phyloP scores from a whole-genome alignment of 2,888 invertebrate genomes.

The Drosophila vallismaia region DNA sequence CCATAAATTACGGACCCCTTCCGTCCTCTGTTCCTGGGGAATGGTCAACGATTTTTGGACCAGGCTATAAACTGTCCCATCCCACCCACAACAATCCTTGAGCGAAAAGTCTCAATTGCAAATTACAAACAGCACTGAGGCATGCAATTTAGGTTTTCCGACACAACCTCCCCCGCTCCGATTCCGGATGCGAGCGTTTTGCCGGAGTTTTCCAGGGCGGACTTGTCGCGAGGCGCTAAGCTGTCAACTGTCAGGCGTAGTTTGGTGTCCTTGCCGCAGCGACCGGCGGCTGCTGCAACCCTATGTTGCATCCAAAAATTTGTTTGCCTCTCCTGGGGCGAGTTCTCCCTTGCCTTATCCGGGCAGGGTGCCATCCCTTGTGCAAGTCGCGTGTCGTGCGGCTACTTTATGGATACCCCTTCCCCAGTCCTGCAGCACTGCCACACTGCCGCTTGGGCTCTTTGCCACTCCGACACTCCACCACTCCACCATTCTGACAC shows the following conservation, averaged over 20 bases:
- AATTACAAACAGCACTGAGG: constrained; percentile 75
- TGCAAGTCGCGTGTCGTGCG: constrained; percentile 64
- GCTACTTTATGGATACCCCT: constrained; percentile 68
- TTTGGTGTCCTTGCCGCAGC: constrained; percentile 41
- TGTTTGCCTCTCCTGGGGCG: constrained; percentile 1
- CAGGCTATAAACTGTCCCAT: constrained; percentile 25
- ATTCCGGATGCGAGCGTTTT: background rate
- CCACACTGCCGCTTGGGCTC: constrained; percentile 3
- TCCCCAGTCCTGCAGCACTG: constrained; percentile 15
- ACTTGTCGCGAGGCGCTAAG: constrained; percentile 71
- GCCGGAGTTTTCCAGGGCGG: constrained; percentile 12
- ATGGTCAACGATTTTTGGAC: constrained; percentile 46
- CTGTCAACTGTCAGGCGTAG: constrained; percentile 73
- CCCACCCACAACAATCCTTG: constrained; percentile 12
- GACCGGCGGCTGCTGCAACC: constrained; percentile 36
- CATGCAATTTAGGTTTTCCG: constrained; percentile 63
- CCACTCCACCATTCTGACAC: background rate
- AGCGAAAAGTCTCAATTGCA: constrained; percentile 74
- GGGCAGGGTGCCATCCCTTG: constrained; percentile 14
- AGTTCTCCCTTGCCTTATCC: background rate
- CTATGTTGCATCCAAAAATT: constrained; percentile 42
- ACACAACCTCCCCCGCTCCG: constrained; percentile 20
- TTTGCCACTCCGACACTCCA: constrained; percentile 8
- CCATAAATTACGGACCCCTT: constrained; percentile 50
- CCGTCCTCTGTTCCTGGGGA: constrained; percentile 17